These are phyloP conservation scores for Rhingia campestris DNA, from an alignment of 2,888 invertebrate genomes.

Conservation along the genomic window DNA sequence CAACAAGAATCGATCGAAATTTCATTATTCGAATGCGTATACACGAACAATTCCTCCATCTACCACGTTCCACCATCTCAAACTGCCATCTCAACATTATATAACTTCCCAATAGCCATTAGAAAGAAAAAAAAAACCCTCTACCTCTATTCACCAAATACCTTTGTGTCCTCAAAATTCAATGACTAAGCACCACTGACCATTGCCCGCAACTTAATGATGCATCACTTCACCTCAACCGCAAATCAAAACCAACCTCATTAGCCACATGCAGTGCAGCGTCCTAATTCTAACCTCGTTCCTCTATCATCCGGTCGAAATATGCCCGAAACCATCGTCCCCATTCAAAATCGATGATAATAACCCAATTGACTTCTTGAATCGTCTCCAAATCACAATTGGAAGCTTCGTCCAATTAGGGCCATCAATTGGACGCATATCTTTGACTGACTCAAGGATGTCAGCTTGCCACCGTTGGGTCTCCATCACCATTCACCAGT, in stretches of 20 bases:
- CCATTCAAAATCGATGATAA: conserved; percentile 32
- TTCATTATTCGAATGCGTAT: too few relatives aligned
- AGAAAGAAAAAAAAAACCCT: too few relatives aligned
- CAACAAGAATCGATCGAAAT: too few relatives aligned
- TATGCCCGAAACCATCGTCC: conserved; percentile 22
- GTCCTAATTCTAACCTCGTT: conserved; percentile 12
- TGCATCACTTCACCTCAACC: conserved; percentile 10
- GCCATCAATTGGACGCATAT: conserved; percentile 59
- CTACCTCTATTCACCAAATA: too few relatives aligned
- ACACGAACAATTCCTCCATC: too few relatives aligned
- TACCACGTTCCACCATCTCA: too few relatives aligned
- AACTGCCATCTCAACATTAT: too few relatives aligned
- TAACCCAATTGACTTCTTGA: conserved; percentile 68
- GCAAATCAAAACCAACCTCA: conserved; percentile 43
- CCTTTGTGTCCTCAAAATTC: too few relatives aligned
- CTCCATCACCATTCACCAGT: conserved; percentile 2
- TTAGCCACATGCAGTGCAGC: conserved; percentile 47
- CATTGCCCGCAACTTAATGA: conserved; percentile 11
- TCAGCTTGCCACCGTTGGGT: conserved; percentile 47
- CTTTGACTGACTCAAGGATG: conserved; percentile 40
- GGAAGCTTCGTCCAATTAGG: conserved; percentile 69
- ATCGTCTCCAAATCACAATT: conserved; percentile 67
- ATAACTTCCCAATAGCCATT: too few relatives aligned
- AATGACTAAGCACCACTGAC: too few relatives aligned
- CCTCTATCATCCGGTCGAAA: conserved; percentile 19